Conservation (phyloP, 1,140 invertebrate genomes). For the Mizuhopecten yessoensis region DNA sequence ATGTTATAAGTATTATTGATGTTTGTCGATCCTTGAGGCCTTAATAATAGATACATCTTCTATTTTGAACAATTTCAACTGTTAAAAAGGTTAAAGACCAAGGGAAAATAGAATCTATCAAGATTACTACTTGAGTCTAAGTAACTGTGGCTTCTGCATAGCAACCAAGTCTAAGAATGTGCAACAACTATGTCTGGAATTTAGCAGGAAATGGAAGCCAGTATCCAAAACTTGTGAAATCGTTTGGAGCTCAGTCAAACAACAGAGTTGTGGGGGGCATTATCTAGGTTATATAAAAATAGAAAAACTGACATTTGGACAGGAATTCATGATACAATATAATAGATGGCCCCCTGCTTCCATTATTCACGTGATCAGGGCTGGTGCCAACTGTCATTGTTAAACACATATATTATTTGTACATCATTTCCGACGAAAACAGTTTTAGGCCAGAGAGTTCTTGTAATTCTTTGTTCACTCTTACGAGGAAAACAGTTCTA, state of each 20-base stretch:
- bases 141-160: not conserved
- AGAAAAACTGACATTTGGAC: slow-evolving; percentile 1
- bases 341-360: not conserved
- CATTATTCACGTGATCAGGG: not conserved
- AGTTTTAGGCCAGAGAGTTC: too few relatives aligned
- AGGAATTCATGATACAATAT: slow-evolving; percentile 3
- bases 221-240: not conserved
- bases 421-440: not conserved
- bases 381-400: not conserved
- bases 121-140: not conserved
- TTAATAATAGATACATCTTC: too few relatives aligned
- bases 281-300: not conserved
- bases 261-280: not conserved
- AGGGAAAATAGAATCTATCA: not conserved
- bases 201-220: not conserved
- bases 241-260: not conserved
- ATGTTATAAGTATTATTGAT: too few relatives aligned
- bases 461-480: too few relatives aligned
- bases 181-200: not conserved
- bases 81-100: not conserved
- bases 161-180: not conserved
- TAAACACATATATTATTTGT: not conserved
- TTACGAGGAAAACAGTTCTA: too few relatives aligned
- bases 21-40: too few relatives aligned
- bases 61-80: too few relatives aligned